Evolutionary conservation across 1,140 invertebrate species (phyloP), one percentile per base, ranked within the genome.

Genomic region (Eulimnadia texana): DNA sequence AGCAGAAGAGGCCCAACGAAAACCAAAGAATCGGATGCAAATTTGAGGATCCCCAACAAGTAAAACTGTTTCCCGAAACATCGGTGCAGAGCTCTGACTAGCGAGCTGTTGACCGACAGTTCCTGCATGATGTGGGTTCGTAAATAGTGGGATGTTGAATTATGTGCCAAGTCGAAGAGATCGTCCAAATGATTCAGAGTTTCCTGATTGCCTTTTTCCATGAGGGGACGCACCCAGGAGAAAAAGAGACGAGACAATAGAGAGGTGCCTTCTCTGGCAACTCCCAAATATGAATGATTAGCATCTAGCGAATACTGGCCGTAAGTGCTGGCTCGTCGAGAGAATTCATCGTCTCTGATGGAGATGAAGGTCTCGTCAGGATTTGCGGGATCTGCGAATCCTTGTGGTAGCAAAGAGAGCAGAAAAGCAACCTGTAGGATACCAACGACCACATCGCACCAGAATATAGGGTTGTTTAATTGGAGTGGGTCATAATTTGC

Each of bases 1-100:
- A 99, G 75, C 16, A 99, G 74, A 47, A 99, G 73, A 0, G 95
- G 95, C 1, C 88, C 88, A 53, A 84, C 82, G 78, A 98, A 98
- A 19, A 83, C 84, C 33, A 84, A 77, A 63, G 79, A 77, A 72
- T 98, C 94, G 2, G 85, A 82, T 2, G 88, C 68, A 25, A 99
- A 77, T 73, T 93, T 91, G 2, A 97, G 70, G 62, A 95, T 70
- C 27, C 93, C 95, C 69, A 97, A 82, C 19, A 80, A 77, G 69
- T 93, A 93, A 77, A 95, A 98, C 70, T 93, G 83, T 60, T 80
- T 70, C 23, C 88, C 92, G 74, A 92, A 98, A 66, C 84, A 84
- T 61, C 75, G 78, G 69, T 93, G 83, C n/a, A 72, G 70, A 10
- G 68, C 66, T 10, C 73, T 63, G 53, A 58, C 52, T 50, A 63